phyloP scores from a whole-genome alignment of 2,888 invertebrate species.

The Gibbula magus region DNA sequence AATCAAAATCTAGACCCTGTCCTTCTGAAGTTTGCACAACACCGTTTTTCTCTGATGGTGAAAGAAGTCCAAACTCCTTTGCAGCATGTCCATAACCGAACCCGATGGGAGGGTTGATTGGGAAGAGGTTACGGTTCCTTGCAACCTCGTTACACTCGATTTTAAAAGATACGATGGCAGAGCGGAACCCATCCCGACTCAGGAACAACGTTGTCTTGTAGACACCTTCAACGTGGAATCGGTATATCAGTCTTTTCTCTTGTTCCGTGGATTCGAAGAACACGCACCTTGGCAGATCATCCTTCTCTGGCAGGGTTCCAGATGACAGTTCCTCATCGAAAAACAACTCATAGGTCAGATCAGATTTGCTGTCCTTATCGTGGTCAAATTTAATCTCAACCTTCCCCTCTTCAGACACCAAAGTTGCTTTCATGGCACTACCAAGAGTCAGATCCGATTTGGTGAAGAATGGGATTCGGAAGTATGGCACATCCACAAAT shows the following conservation, averaged over 20 bases:
- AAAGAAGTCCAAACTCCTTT: slow-evolving; percentile 49
- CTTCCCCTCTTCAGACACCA: slow-evolving; percentile 37
- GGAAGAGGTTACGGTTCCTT: slow-evolving; percentile 44
- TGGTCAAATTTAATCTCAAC: slow-evolving; percentile 35
- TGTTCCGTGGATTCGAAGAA: slow-evolving; percentile 29
- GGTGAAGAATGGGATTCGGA: slow-evolving; percentile 38
- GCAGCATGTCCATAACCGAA: slow-evolving; percentile 53
- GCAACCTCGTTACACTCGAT: slow-evolving; percentile 50
- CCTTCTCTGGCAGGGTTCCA: neutral
- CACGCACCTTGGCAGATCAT: slow-evolving; percentile 32
- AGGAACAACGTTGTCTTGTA: neutral
- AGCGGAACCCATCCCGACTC: slow-evolving; percentile 41
- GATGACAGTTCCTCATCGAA: slow-evolving; percentile 24
- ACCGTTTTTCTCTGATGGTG: slow-evolving; percentile 43
- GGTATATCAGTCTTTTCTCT: slow-evolving; percentile 30
- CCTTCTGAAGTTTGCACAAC: neutral
- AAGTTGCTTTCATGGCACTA: slow-evolving; percentile 37
- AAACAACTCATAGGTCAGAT: slow-evolving; percentile 41
- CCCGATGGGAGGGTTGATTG: slow-evolving; percentile 56
- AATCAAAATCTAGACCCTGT: neutral
- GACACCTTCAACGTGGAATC: slow-evolving; percentile 29
- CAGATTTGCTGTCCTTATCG: slow-evolving; percentile 20
- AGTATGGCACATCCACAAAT: slow-evolving; percentile 36
- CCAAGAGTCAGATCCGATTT: slow-evolving; percentile 32
- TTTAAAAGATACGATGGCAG: slow-evolving; percentile 41